Percentiles rank a stretch among this genome's conserved stretches.
Conservation (phyloP, 2,113 vertebrate species). For the Panthera uncia region DNA sequence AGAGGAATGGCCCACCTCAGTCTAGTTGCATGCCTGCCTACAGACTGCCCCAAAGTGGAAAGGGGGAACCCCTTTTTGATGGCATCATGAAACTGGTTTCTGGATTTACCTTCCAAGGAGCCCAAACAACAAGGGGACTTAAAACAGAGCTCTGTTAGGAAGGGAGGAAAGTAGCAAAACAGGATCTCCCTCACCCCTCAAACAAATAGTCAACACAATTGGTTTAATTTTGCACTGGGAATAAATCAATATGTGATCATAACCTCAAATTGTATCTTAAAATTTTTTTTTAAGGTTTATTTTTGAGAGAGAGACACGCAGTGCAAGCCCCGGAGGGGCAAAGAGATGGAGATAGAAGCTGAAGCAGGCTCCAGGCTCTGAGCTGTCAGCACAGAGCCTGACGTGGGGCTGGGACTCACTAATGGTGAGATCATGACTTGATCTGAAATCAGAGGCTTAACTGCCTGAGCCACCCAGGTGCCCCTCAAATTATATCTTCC, state of each 20-base stretch:
- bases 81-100: neutral
- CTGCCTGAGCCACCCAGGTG: neutral
- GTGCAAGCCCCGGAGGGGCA: neutral
- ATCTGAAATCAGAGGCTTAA: neutral
- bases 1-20: accelerated
- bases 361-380: neutral
- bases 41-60: accelerated
- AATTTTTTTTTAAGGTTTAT: neutral
- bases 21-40: neutral
- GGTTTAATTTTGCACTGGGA: neutral
- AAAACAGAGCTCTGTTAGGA: neutral
- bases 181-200: neutral
- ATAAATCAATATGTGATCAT: neutral
- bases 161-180: neutral
- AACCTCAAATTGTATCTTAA: neutral
- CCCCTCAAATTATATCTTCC: neutral
- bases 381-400: no score
- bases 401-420: no score
- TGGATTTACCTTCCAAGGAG: neutral
- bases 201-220: neutral
- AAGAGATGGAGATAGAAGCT: neutral
- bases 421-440: neutral
- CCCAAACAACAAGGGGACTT: neutral
- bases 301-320: neutral
- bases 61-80: neutral